Conservation (phyloP, 2,888 invertebrate genomes). For the Drosophila koepferae region DNA sequence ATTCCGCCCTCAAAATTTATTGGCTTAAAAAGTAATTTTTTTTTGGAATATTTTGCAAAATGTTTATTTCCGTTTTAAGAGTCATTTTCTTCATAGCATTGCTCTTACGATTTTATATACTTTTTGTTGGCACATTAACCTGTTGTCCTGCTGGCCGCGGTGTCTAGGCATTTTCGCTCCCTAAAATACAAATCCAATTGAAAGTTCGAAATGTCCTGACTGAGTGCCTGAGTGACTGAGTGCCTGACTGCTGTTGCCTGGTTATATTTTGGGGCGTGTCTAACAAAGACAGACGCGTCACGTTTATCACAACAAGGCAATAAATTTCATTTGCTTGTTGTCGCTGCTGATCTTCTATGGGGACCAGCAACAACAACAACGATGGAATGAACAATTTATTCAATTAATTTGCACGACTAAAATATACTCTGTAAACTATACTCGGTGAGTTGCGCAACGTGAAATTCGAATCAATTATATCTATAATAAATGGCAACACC, state of each 20-base stretch:
- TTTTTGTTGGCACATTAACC: slow-evolving; percentile 59
- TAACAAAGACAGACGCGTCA: slow-evolving; percentile 50
- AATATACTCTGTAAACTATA: not conserved
- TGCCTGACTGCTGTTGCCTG: slow-evolving; percentile 1
- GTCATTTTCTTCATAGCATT: slow-evolving; percentile 14
- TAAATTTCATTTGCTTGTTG: slow-evolving; percentile 67
- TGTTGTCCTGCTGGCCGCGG: slow-evolving; percentile 47
- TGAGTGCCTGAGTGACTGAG: not conserved
- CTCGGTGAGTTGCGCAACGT: too few relatives aligned
- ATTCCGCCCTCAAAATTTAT: not conserved
- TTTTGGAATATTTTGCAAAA: not conserved
- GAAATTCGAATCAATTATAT: not conserved
- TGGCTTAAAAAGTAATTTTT: not conserved
- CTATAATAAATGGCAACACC: not conserved
- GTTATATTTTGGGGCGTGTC: slow-evolving; percentile 48
- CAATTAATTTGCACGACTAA: not conserved
- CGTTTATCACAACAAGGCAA: slow-evolving; percentile 80
- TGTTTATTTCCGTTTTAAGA: slow-evolving; percentile 8
- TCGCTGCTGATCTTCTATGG: slow-evolving; percentile 19
- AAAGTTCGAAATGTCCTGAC: slow-evolving; percentile 43
- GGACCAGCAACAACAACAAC: slow-evolving; percentile 10
- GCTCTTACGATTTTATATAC: slow-evolving; percentile 17
- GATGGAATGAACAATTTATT: not conserved
- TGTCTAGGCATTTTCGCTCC: slow-evolving; percentile 28
- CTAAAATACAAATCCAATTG: slow-evolving; percentile 61